phyloP scores from a whole-genome alignment of 2,113 vertebrate species.

The Brachyistius frenatus region DNA sequence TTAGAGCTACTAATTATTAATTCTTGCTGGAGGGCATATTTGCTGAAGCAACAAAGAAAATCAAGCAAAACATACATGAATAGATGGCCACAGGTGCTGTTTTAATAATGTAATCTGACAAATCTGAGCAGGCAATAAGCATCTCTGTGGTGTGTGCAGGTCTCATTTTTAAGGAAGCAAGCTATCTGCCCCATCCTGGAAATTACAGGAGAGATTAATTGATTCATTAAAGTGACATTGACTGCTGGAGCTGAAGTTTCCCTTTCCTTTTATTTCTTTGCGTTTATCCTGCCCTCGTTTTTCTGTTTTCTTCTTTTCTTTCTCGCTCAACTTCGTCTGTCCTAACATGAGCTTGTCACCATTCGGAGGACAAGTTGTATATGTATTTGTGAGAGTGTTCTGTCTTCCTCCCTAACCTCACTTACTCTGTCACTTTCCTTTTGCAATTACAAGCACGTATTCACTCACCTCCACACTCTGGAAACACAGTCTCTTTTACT shows the following conservation, averaged over 20 bases:
- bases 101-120: slow-evolving; percentile 26
- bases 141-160: too few species aligned
- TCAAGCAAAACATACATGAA: slow-evolving; percentile 18
- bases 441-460: slow-evolving; percentile 61
- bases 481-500: slow-evolving; percentile 32
- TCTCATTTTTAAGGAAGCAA: too few species aligned
- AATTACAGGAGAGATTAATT: neutral
- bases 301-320: slow-evolving; percentile 5
- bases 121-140: neutral
- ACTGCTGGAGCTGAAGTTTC: neutral
- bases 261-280: neutral
- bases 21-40: slow-evolving; percentile 18
- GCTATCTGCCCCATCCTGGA: neutral
- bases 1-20: slow-evolving; percentile 6
- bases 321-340: slow-evolving; percentile 14
- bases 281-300: neutral
- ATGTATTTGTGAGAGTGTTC: slow-evolving; percentile 30
- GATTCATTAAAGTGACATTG: neutral
- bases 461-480: slow-evolving; percentile 56
- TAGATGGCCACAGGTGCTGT: slow-evolving; percentile 17
- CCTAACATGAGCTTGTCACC: slow-evolving; percentile 21
- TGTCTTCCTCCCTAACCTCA: slow-evolving; percentile 21
- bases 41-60: slow-evolving; percentile 14
- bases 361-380: slow-evolving; percentile 18
- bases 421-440: slow-evolving; percentile 45